Evolutionary conservation across 2,113 vertebrate genomes (phyloP), one percentile per base, ranked within the genome.

Genomic region (Micromys minutus): DNA sequence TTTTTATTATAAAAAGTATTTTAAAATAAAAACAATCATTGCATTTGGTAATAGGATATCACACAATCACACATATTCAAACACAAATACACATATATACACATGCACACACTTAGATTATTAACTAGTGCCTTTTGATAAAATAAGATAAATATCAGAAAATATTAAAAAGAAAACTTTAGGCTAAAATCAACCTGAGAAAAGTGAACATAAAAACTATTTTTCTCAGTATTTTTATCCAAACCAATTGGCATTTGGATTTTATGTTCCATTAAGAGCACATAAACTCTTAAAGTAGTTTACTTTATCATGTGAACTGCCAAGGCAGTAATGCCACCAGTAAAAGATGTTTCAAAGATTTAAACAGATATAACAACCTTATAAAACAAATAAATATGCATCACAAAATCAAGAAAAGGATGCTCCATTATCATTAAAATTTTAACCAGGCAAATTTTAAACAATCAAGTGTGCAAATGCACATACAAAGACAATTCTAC

Each of bases 361-460:
- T 88, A 89, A 96, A 57, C 22, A 86, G 34, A 88, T 65, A 81
- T 3, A 67, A 84, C 4, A 77, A 31, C 21, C 83, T 96, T 93
- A 92, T 65, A 90, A 91, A 94, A 36, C 45, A 95, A 92, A 92
- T 45, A 31, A 34, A 3, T 90, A 22, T 63, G 10, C 9, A 93
- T 36, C 31, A 65, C 1, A 42, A 0, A 71, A 94, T 5, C 83
- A 94, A 39, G 83, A 94, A 31, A 85, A 15, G 21, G 26, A 95
- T 13, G 0, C 1, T 81, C n/a, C 8, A 42, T 95, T 95, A 88
- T 85, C 59, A 96, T 76, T 93, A 84, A 86, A 75, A 67, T 94
- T 90, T 97, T 98, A 92, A 69, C 11, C 93, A 88, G 87, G n/a
- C 0, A 89, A 21, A 87, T 81, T 90, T 87, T 90, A 96, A 96